Conservation (phyloP, 2,888 invertebrate species). For the Parnassius mnemosyne region DNA sequence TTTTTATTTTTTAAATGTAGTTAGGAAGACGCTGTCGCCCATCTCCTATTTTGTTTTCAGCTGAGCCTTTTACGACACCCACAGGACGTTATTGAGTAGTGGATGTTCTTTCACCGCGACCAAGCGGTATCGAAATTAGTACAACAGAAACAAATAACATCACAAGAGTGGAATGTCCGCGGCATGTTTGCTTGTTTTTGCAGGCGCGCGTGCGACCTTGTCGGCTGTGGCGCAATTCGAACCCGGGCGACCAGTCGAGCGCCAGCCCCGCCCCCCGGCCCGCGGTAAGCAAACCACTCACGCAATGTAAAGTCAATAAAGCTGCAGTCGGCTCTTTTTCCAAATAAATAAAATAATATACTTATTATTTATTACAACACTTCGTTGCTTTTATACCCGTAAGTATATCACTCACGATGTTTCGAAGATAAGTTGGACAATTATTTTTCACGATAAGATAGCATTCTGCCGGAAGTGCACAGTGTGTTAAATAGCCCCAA, state of each 20-base stretch:
- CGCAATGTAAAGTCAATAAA: constrained; percentile 56
- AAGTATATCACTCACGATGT: constrained; percentile 16
- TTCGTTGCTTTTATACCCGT: neutral
- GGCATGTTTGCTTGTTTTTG: constrained; percentile 57
- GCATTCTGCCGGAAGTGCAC: too few species aligned
- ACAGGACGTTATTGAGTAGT: too few species aligned
- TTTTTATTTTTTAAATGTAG: too few species aligned
- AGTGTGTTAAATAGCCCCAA: too few species aligned
- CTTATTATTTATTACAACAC: constrained; percentile 17
- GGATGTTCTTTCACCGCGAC: too few species aligned
- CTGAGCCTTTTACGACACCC: too few species aligned
- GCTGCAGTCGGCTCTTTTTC: constrained; percentile 30
- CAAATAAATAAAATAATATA: constrained; percentile 15
- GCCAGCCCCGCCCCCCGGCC: constrained; percentile 41
- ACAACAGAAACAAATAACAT: constrained; percentile 4
- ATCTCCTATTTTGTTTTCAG: too few species aligned
- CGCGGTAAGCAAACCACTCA: constrained; percentile 61
- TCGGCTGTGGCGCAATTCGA: constrained; percentile 59
- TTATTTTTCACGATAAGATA: constrained; percentile 33
- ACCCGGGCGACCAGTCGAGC: constrained; percentile 66
- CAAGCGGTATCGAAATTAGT: too few species aligned
- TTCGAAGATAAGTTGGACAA: constrained; percentile 36
- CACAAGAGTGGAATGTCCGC: constrained; percentile 29
- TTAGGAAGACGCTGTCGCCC: too few species aligned
- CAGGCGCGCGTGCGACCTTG: constrained; percentile 71